Conservation (phyloP, 2,797 vertebrate species). For the Melanotaenia trifasciata region DNA sequence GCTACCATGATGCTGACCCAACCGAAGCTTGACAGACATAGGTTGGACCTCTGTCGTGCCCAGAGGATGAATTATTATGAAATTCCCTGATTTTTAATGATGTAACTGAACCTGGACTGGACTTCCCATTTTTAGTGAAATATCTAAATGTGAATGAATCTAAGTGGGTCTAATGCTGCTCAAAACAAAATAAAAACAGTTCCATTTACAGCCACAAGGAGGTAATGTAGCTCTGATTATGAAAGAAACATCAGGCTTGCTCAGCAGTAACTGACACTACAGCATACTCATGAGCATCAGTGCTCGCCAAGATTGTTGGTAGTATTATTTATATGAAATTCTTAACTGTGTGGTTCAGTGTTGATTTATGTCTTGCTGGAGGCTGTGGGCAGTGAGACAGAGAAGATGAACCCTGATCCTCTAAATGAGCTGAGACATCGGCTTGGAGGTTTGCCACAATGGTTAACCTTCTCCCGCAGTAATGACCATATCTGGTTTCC, state of each 20-base stretch:
- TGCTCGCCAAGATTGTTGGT: conserved; percentile 4
- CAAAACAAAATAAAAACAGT: conserved; percentile 11
- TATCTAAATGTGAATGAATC: not conserved
- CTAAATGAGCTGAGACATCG: conserved; percentile 76
- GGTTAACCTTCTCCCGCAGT: conserved; percentile 77
- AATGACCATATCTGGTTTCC: conserved; percentile 82
- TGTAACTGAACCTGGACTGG: not conserved
- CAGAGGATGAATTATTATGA: conserved; percentile 7
- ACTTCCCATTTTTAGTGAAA: not conserved
- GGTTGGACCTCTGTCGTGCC: not conserved
- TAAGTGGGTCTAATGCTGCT: not conserved
- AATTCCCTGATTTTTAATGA: conserved; percentile 1
- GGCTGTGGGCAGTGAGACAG: conserved; percentile 57
- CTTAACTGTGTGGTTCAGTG: conserved; percentile 54
- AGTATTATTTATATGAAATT: conserved; percentile 17
- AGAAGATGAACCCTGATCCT: conserved; percentile 61
- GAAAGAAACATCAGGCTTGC: not conserved
- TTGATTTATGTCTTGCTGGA: conserved; percentile 59
- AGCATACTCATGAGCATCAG: conserved; percentile 26
- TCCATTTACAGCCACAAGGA: conserved; percentile 49
- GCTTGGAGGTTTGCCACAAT: conserved; percentile 81
- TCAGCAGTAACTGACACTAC: conserved; percentile 9
- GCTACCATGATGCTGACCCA: no score
- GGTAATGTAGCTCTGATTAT: conserved; percentile 44
- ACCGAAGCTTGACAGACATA: not conserved